Conservation (phyloP, 2,888 invertebrate genomes). For the Ctena decussata region DNA sequence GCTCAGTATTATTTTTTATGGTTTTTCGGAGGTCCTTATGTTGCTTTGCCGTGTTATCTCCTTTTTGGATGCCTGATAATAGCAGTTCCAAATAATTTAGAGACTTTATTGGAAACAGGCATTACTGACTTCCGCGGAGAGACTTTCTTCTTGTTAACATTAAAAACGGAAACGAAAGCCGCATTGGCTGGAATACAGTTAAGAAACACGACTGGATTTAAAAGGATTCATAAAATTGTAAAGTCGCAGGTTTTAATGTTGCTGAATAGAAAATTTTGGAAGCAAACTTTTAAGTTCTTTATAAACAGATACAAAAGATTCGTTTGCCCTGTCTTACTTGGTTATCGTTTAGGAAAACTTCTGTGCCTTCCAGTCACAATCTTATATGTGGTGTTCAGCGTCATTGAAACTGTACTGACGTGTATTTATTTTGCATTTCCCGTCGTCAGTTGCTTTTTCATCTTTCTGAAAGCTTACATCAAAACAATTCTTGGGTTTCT, state of each 20-base stretch:
- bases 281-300: slow-evolving; percentile 14
- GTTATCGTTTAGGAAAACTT: background rate
- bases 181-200: slow-evolving; percentile 13
- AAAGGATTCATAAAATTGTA: slow-evolving; percentile 20
- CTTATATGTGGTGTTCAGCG: slow-evolving; percentile 26
- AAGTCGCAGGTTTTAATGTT: slow-evolving; percentile 42
- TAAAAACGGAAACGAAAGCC: slow-evolving; percentile 1
- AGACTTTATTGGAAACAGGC: slow-evolving; percentile 23
- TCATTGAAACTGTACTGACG: slow-evolving; percentile 20
- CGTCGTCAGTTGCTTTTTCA: slow-evolving; percentile 29
- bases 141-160: background rate
- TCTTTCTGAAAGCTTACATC: slow-evolving; percentile 34
- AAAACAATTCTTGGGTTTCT: background rate
- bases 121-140: background rate
- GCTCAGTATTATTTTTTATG: slow-evolving; percentile 17
- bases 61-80: slow-evolving; percentile 36
- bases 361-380: background rate
- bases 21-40: slow-evolving; percentile 33
- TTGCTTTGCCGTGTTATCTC: slow-evolving; percentile 23
- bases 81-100: slow-evolving; percentile 31
- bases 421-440: slow-evolving; percentile 40
- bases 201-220: slow-evolving; percentile 29
- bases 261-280: slow-evolving; percentile 48
- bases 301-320: slow-evolving; percentile 17
- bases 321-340: too few species aligned